Evolutionary conservation across 53 echinoderm and acorn worm species (phyloP), one percentile per base, ranked within the genome.

Genomic region (Antedon mediterranea): DNA sequence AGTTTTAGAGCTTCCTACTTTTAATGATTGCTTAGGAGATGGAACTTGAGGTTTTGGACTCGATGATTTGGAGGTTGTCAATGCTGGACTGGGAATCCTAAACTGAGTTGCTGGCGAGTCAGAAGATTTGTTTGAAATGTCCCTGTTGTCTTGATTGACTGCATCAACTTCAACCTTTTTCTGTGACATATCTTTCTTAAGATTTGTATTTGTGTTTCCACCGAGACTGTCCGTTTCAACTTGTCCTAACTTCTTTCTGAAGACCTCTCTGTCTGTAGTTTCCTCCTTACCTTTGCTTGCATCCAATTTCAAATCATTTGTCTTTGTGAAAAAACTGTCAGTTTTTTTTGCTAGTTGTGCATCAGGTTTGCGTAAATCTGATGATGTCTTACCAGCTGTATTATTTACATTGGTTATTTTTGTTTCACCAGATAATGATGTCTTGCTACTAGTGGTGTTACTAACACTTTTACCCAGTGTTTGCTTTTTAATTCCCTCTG

Each of bases 31-130:
- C 30, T 85, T 83, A 32, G 76, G 73, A 30, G 91, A 85, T 75
- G 89, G 89, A 9, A 82, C 73, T 4, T 75, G 71, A 26, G 85
- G 85, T 30, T 89, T 89, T 28, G 94, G 91, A 78, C 91, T 91
- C 29, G 82, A 3, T 57, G 85, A 78, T 73, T 85, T 90, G 0
- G 88, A 85, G 81, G 88, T 93, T 31, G 91, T 89, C 44, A 87
- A 83, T 79, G 91, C 94, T 43, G 94, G 91, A 81, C 94, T 94
- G 9, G 94, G 94, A 33, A 94, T 90, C 75, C 90, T 94, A 75
- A 94, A 91, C 79, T 94, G 91, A 76, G 77, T 73, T 34, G 72
- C 84, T 42, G 74, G 72, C 30, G 84, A 75, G 27, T 79, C 84
- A 30, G 85, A 74, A 71, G 79, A 33, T 32, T 80, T 8, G 30